Conservation (phyloP, 1,140 invertebrate species). For the Babylonia areolata region DNA sequence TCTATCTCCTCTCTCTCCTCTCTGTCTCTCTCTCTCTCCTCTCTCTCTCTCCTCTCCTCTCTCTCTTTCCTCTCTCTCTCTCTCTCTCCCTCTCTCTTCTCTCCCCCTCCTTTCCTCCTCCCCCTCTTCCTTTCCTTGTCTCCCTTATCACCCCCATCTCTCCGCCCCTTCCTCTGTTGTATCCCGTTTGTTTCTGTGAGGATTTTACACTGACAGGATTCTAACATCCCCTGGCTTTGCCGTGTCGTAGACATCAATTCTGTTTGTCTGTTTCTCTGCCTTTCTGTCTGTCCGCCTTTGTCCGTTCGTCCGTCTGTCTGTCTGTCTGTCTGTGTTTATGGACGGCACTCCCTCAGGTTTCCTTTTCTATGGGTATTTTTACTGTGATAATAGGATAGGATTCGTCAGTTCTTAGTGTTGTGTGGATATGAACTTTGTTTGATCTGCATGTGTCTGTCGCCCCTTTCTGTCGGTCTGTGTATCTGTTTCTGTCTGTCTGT, state of each 20-base stretch:
- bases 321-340: too few relatives aligned
- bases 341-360: too few relatives aligned
- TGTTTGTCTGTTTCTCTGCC: too few relatives aligned
- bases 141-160: background rate
- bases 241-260: too few relatives aligned
- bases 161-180: background rate
- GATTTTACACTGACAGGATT: too few relatives aligned
- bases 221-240: background rate
- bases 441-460: too few relatives aligned
- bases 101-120: background rate
- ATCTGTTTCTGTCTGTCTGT: background rate
- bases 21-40: background rate
- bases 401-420: too few relatives aligned
- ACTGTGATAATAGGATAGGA: too few relatives aligned
- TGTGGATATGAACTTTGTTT: too few relatives aligned
- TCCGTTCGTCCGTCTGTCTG: too few relatives aligned
- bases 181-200: background rate
- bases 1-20: background rate
- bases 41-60: background rate
- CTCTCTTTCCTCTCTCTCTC: background rate
- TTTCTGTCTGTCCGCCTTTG: too few relatives aligned
- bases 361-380: too few relatives aligned
- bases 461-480: background rate
- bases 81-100: background rate
- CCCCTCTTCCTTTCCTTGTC: conserved; percentile 3